Evolutionary conservation across 1,140 invertebrate species (phyloP).

Genomic region (Geopemphigus sp.): DNA sequence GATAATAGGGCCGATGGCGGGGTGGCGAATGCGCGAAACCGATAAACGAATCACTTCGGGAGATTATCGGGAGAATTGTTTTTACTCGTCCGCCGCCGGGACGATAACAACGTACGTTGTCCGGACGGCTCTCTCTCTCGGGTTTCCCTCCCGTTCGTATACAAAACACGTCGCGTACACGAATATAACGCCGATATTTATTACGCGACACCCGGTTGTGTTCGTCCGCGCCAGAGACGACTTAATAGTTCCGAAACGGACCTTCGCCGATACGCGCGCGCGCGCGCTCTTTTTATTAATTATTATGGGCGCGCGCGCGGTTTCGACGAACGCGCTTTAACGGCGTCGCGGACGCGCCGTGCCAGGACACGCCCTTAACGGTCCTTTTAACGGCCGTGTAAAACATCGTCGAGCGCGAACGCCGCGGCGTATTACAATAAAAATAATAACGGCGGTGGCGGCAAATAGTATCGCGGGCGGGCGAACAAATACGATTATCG

Average conservation of each 20-base stretch:
- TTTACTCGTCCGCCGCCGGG: background rate
- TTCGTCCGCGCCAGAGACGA: constrained; percentile 27
- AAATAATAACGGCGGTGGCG: no score
- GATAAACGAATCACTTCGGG: no score
- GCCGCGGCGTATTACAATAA: background rate
- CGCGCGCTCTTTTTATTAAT: constrained; percentile 41
- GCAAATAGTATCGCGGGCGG: background rate
- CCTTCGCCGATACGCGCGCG: no score
- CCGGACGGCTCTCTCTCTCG: no score
- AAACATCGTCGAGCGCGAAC: constrained; percentile 30
- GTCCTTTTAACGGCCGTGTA: constrained; percentile 46
- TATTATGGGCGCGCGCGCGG: background rate
- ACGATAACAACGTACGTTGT: background rate
- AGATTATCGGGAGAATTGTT: constrained; percentile 21
- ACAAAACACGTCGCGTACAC: no score
- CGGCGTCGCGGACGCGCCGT: constrained; percentile 20
- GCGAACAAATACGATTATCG: background rate
- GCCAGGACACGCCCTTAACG: constrained; percentile 34
- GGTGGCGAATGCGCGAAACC: no score
- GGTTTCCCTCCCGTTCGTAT: no score
- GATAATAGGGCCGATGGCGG: background rate
- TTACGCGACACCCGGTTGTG: no score
- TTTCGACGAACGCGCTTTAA: constrained; percentile 10
- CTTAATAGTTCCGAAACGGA: constrained; percentile 30
- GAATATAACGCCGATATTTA: constrained; percentile 15